These are phyloP conservation scores for Mesoclemmys tuberculata DNA, from an alignment of 2,113 vertebrate genomes.

Conservation along the genomic window DNA sequence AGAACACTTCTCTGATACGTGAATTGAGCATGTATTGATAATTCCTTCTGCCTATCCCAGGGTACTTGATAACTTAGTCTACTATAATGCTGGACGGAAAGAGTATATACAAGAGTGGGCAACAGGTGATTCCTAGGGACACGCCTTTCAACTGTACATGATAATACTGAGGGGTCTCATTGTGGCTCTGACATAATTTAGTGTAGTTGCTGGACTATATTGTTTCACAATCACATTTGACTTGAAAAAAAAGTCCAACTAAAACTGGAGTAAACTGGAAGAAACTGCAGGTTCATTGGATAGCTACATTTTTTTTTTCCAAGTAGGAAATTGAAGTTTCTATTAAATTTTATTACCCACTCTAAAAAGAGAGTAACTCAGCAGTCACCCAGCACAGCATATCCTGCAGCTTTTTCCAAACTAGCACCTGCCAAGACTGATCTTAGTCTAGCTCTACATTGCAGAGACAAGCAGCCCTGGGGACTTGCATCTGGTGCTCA, in stretches of 20 bases:
- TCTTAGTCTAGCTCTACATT: neutral
- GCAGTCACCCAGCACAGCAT: neutral
- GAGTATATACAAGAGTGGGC: accelerated
- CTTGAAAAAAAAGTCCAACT: conserved; percentile 17
- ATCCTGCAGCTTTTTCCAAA: neutral
- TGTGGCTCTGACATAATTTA: neutral
- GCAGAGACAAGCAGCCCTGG: neutral
- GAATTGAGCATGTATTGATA: neutral
- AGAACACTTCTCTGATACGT: neutral
- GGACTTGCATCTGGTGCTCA: conserved; percentile 28
- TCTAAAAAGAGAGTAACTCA: conserved; percentile 49
- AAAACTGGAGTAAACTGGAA: conserved; percentile 10
- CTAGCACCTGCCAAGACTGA: conserved; percentile 21
- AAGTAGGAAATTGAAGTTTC: conserved; percentile 65
- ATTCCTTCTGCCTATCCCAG: neutral
- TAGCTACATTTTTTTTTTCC: conserved; percentile 51
- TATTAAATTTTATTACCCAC: conserved; percentile 69
- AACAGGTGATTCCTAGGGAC: neutral
- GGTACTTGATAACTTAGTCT: conserved; percentile 12
- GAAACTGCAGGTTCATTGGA: conserved; percentile 24
- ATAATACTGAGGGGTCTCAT: neutral
- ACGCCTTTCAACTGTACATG: neutral
- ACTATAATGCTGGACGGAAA: conserved; percentile 3
- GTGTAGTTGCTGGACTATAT: neutral
- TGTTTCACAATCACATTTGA: conserved; percentile 34